These are phyloP conservation scores for Henricia sp. DNA, from an alignment of 53 echinoderm and acorn worm species.

Conservation along the genomic window DNA sequence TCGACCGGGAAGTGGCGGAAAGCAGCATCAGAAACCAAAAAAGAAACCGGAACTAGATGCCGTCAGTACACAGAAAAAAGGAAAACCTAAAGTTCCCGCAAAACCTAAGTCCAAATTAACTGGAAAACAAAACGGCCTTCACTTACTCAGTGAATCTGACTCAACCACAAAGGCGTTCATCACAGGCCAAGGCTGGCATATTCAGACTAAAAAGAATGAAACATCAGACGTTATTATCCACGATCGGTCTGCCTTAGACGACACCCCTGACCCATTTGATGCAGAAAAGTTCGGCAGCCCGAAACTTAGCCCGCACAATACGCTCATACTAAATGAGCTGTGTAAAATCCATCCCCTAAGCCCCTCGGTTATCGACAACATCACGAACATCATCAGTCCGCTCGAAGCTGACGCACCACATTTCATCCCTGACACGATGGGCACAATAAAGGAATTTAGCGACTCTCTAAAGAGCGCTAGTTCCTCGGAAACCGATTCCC, in stretches of 20 bases:
- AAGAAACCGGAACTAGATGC: constrained; percentile 36
- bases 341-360: constrained; percentile 64
- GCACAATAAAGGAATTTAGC: constrained; percentile 90
- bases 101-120: not conserved
- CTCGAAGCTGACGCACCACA: constrained; percentile 79
- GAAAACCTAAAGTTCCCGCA: not conserved
- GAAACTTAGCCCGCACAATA: constrained; percentile 81
- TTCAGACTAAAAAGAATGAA: constrained; percentile 89
- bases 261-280: constrained; percentile 16
- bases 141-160: constrained; percentile 77
- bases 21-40: constrained; percentile 7
- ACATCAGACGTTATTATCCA: constrained; percentile 81
- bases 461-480: constrained; percentile 76
- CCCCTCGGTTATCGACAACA: constrained; percentile 72
- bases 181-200: constrained; percentile 96
- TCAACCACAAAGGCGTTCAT: constrained; percentile 85
- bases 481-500: constrained; percentile 50
- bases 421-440: constrained; percentile 96
- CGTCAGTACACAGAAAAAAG: constrained; percentile 33
- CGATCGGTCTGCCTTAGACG: constrained; percentile 35
- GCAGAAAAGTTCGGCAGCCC: constrained; percentile 14
- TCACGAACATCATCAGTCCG: constrained; percentile 85
- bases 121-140: constrained; percentile 51
- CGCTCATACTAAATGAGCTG: constrained; percentile 72
- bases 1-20: constrained; percentile 68